phyloP scores from a whole-genome alignment of 2,797 vertebrate species.

The Falco cherrug region DNA sequence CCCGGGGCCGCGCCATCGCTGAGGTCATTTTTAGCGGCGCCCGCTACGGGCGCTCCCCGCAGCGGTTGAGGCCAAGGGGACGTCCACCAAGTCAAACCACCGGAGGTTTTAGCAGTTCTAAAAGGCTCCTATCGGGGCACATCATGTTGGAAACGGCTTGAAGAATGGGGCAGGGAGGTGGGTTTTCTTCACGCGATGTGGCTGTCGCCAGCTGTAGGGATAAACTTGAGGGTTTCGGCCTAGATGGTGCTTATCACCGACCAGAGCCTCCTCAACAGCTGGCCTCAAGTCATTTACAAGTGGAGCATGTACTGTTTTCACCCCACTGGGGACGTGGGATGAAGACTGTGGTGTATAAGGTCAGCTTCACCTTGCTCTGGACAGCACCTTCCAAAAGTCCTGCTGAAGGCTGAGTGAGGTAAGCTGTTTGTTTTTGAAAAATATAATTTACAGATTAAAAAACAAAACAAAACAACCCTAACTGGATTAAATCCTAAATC shows the following conservation, averaged over 20 bases:
- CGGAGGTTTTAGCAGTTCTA: background rate
- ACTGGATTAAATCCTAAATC: background rate
- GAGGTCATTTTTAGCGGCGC: background rate
- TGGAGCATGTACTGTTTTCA: background rate
- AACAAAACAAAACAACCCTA: background rate
- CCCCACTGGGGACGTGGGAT: background rate
- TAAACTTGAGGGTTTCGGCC: too few species aligned
- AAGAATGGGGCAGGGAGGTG: background rate
- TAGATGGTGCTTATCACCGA: background rate
- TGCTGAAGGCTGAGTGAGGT: background rate
- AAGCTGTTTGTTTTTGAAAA: background rate
- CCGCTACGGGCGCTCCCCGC: rapidly evolving
- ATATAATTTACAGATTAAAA: background rate
- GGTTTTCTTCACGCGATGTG: background rate
- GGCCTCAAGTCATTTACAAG: too few species aligned
- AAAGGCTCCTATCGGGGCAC: rapidly evolving
- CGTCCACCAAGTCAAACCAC: rapidly evolving
- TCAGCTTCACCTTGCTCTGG: background rate
- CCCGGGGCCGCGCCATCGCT: background rate
- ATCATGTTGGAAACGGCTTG: too few species aligned
- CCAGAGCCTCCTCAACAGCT: background rate
- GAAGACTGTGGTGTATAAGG: rapidly evolving
- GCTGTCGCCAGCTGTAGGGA: background rate
- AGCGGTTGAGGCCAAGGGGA: background rate
- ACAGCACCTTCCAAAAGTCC: background rate